Evolutionary conservation across 2,888 invertebrate genomes (phyloP).

Genomic region (Parnassius mnemosyne): DNA sequence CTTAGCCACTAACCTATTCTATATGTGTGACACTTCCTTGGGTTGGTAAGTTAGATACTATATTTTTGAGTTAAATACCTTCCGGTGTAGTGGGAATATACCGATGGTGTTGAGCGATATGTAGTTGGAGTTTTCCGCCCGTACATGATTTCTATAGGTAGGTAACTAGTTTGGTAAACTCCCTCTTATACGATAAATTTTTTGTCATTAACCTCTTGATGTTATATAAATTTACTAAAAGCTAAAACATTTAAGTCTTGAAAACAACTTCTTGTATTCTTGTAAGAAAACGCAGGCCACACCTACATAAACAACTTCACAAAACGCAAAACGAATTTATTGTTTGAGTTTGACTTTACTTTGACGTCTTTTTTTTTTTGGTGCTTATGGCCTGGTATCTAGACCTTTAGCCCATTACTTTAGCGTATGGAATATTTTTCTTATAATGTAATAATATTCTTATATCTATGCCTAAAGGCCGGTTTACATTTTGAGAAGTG

Average conservation of each 20-base stretch:
- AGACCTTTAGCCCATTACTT: too few species aligned
- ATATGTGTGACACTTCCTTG: too few species aligned
- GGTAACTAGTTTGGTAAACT: slow-evolving; percentile 2
- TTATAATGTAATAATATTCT: too few species aligned
- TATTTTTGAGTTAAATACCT: slow-evolving; percentile 64
- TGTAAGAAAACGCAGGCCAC: slow-evolving; percentile 13
- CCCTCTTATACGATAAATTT: slow-evolving; percentile 1
- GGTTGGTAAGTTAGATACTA: not conserved
- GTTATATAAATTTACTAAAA: not conserved
- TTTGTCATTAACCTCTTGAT: not conserved
- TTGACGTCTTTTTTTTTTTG: too few species aligned
- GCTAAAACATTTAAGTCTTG: not conserved
- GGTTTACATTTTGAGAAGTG: too few species aligned
- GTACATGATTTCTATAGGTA: slow-evolving; percentile 66
- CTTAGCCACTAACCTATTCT: too few species aligned
- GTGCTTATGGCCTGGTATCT: too few species aligned
- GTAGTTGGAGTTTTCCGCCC: slow-evolving; percentile 91
- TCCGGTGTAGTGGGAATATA: slow-evolving; percentile 92
- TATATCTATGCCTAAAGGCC: too few species aligned
- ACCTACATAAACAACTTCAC: slow-evolving; percentile 6
- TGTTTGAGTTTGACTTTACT: too few species aligned
- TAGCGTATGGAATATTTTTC: too few species aligned
- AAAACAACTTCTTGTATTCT: slow-evolving; percentile 9
- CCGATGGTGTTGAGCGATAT: slow-evolving; percentile 90
- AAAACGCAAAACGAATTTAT: not conserved